Base-by-base conservation (phyloP, 2,888 invertebrate genomes). In the Oligia latruncula region DNA sequence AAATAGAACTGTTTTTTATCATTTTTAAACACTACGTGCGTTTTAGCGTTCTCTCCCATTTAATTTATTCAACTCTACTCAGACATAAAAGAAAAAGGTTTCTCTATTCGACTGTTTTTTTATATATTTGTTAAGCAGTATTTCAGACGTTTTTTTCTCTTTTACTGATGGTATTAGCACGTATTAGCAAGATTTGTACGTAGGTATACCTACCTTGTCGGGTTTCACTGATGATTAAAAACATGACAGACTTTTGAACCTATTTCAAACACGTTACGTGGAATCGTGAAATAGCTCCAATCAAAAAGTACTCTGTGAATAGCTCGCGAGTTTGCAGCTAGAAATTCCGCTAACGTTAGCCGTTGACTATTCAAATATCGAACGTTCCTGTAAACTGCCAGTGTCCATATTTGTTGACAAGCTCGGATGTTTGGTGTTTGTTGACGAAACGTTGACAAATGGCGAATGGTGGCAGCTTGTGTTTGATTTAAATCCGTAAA, bases 321-420 rank as follows among this genome's bases (percentile, higher is more conserved):
- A 29, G 29, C 43, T 29, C 29, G 29, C 13, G 62, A 62, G 20
- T 23, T n/a, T 52, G 35, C 52, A 60, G n/a, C 20, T 15, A 43
- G 35, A 74, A 74, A 68, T 80, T 35, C 67, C 35, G 20, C 20
- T 20, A 67, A 74, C 20, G 20, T 35, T 11, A 29, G 29, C 46
- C 9, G 66, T 62, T n/a, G 4, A 58, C 60, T 81, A 68, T 67
- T 80, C 46, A 81, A 67, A 80, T 46, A 81, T 81, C 35, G 81
- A 74, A 80, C 35, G 20, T 55, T 62, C 29, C 20, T 46, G 46
- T 65, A 9, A 81, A 81, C 74, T 65, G 58, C 40, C 74, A 80
- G 65, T 58, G n/a, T 35, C 6, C 35, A 20, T 62, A n/a, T 66
- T 73, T 81, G 20, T 52, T 67, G 52, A 15, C 40, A 60, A 35